phyloP scores from a whole-genome alignment of 64 coral and sea anemone genomes.

The Montipora capricornis region DNA sequence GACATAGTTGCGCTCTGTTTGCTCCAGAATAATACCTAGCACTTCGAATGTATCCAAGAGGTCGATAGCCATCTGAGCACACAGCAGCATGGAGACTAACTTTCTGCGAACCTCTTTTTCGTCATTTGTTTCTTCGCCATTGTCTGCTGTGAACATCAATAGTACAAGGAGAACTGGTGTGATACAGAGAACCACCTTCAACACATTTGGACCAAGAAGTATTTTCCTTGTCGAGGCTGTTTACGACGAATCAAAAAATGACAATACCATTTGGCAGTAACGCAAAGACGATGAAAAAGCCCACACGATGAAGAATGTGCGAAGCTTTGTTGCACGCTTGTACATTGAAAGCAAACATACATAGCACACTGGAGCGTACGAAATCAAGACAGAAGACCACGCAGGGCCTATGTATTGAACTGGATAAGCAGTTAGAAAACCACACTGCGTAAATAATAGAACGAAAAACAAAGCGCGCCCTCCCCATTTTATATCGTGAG shows the following conservation, averaged over 20 bases:
- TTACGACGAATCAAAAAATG: neutral
- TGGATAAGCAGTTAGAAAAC: neutral
- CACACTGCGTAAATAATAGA: neutral
- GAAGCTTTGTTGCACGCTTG: neutral
- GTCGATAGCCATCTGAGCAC: too few species aligned
- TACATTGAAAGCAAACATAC: neutral
- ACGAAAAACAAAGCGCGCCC: neutral
- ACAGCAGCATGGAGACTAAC: too few species aligned
- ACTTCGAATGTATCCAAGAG: too few species aligned
- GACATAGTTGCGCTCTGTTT: too few species aligned
- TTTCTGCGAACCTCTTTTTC: too few species aligned
- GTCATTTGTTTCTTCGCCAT: too few species aligned
- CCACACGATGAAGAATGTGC: neutral
- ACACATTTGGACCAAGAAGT: neutral
- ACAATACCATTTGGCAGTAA: neutral
- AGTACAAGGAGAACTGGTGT: constrained; percentile 7
- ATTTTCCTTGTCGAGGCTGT: neutral
- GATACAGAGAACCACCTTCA: constrained; percentile 22
- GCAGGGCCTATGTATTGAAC: neutral
- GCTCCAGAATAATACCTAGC: too few species aligned
- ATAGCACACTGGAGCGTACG: neutral
- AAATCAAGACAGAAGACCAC: neutral
- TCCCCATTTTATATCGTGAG: too few species aligned
- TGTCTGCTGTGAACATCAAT: neutral
- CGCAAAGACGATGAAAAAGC: neutral